A percentile compares a stretch with the other conserved stretches of the same genome.
phyloP scores from a whole-genome alignment of 2,797 vertebrate species.

The Lithobates sylvaticus region DNA sequence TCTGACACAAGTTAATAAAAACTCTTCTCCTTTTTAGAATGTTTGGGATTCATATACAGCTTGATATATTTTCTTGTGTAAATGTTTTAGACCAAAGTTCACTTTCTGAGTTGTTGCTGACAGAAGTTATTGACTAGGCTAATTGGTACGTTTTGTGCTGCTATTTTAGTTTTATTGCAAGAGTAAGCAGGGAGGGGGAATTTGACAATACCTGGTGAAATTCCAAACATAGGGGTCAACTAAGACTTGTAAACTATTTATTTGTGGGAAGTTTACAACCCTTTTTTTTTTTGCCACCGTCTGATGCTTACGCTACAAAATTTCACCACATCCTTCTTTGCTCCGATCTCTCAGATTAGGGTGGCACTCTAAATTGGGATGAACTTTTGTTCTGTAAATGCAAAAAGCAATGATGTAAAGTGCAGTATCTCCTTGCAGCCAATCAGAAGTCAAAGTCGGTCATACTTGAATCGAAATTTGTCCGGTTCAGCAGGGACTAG shows the following conservation, averaged over 20 bases:
- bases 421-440: no score
- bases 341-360: not conserved
- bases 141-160: not conserved
- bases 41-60: no score
- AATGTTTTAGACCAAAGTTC: not conserved
- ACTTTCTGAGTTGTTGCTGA: not conserved
- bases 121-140: not conserved
- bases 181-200: not conserved
- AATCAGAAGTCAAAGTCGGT: no score
- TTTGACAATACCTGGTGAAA: conserved; percentile 25
- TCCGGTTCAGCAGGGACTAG: no score
- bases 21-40: no score
- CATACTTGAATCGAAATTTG: no score
- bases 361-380: not conserved
- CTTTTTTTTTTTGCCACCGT: not conserved
- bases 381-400: not conserved
- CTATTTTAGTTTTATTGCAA: conserved; percentile 20
- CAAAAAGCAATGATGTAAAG: no score
- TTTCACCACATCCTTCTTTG: not conserved
- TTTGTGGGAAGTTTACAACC: not conserved
- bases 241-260: conserved; percentile 9
- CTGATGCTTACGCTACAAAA: not conserved
- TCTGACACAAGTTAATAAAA: no score
- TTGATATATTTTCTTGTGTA: not conserved
- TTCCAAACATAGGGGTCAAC: conserved; percentile 10